phyloP scores from a whole-genome alignment of 2,113 vertebrate species.

The Noturus placidus region DNA sequence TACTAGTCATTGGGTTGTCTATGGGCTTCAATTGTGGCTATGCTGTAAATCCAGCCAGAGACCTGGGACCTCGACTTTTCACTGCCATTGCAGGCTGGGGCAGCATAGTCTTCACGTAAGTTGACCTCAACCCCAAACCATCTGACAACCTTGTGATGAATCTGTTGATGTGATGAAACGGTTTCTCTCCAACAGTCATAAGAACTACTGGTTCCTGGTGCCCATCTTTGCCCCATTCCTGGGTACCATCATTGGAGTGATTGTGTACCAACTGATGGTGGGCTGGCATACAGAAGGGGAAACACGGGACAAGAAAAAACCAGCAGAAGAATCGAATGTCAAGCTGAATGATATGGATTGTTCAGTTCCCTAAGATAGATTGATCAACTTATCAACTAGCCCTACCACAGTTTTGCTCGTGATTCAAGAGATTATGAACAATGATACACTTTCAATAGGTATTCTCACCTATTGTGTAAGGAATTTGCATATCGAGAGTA shows the following conservation, averaged over 20 bases:
- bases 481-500: slow-evolving; percentile 4
- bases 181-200: slow-evolving; percentile 61
- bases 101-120: slow-evolving; percentile 86
- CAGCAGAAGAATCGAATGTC: slow-evolving; percentile 66
- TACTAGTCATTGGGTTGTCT: slow-evolving; percentile 91
- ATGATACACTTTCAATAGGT: background rate
- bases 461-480: background rate
- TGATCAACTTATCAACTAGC: background rate
- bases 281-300: slow-evolving; percentile 86
- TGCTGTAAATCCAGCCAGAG: slow-evolving; percentile 94
- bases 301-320: slow-evolving; percentile 62
- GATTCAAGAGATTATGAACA: background rate
- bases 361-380: slow-evolving; percentile 1
- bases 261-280: slow-evolving; percentile 90
- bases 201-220: slow-evolving; percentile 88
- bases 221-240: slow-evolving; percentile 87
- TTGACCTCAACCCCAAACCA: slow-evolving; percentile 2
- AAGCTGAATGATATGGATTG: slow-evolving; percentile 76
- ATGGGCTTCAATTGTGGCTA: slow-evolving; percentile 99
- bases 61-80: slow-evolving; percentile 92
- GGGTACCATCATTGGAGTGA: slow-evolving; percentile 79
- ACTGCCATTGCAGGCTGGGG: slow-evolving; percentile 93
- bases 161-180: background rate
- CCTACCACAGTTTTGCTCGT: slow-evolving; percentile 1
- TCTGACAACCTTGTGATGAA: background rate